A percentile compares a stretch with the other conserved stretches of the same genome.
Conservation (phyloP, 1,140 invertebrate genomes). For the Polypedilum pembai region DNA sequence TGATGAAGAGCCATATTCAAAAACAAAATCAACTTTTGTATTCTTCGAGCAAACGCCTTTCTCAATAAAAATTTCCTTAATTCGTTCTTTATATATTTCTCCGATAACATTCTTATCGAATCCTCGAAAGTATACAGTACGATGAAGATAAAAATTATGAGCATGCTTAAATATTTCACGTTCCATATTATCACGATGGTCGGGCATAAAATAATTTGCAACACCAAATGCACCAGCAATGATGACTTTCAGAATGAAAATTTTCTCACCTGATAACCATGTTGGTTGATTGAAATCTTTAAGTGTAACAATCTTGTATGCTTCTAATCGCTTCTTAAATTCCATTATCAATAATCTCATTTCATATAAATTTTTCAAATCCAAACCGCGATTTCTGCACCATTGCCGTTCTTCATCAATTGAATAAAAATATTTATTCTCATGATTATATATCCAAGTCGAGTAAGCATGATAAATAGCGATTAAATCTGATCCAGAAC, state of each 20-base stretch:
- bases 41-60: slow-evolving; percentile 38
- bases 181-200: slow-evolving; percentile 49
- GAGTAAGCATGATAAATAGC: slow-evolving; percentile 74
- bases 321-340: slow-evolving; percentile 52
- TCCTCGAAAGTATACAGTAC: slow-evolving; percentile 63
- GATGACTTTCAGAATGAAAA: slow-evolving; percentile 56
- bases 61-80: slow-evolving; percentile 49
- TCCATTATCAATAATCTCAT: slow-evolving; percentile 63
- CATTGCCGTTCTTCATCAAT: slow-evolving; percentile 46
- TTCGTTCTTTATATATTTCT: slow-evolving; percentile 54
- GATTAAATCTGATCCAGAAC: slow-evolving; percentile 77
- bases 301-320: slow-evolving; percentile 47
- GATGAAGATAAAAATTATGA: slow-evolving; percentile 62
- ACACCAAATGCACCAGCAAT: slow-evolving; percentile 44
- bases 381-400: slow-evolving; percentile 65
- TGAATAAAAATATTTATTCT: slow-evolving; percentile 3
- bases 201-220: slow-evolving; percentile 32
- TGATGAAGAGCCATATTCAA: slow-evolving; percentile 46
- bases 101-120: slow-evolving; percentile 64
- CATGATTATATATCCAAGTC: slow-evolving; percentile 42
- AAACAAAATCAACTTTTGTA: slow-evolving; percentile 52
- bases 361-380: slow-evolving; percentile 63
- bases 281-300: slow-evolving; percentile 37
- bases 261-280: slow-evolving; percentile 46
- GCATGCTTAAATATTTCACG: slow-evolving; percentile 53